These are phyloP conservation scores for Pachypanchax playfairii DNA, from an alignment of 2,113 vertebrate species.

Conservation along the genomic window DNA sequence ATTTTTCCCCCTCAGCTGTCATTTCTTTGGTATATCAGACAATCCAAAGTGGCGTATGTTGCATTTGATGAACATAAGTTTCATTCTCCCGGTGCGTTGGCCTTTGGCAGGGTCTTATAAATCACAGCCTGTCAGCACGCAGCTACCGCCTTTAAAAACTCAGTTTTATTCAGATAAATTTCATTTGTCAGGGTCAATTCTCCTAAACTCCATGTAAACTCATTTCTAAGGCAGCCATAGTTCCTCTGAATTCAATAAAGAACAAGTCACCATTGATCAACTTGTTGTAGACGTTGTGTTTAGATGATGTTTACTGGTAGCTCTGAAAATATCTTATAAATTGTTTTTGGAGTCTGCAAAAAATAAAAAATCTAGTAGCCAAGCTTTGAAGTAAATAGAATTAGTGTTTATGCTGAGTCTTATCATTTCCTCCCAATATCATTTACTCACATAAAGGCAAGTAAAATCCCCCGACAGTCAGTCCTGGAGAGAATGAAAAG, in stretches of 20 bases:
- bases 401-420: constrained; percentile 67
- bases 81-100: constrained; percentile 46
- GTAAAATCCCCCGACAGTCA: constrained; percentile 53
- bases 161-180: constrained; percentile 81
- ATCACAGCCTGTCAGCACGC: constrained; percentile 80
- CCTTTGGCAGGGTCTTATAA: constrained; percentile 73
- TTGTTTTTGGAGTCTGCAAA: constrained; percentile 42
- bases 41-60: constrained; percentile 64
- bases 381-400: constrained; percentile 61
- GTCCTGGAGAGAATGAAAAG: constrained; percentile 44
- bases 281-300: constrained; percentile 74
- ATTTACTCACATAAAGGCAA: constrained; percentile 47
- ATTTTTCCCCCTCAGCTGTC: constrained; percentile 44
- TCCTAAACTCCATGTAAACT: constrained; percentile 77
- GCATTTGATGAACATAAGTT: constrained; percentile 63
- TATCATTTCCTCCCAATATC: constrained; percentile 62
- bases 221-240: constrained; percentile 76
- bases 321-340: constrained; percentile 59
- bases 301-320: constrained; percentile 64
- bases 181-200: constrained; percentile 81
- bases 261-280: constrained; percentile 80
- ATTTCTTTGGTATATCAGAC: constrained; percentile 64
- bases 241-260: constrained; percentile 72
- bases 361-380: constrained; percentile 48
- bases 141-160: constrained; percentile 74